Percentiles rank a stretch among this genome's conserved stretches.
phyloP scores from a whole-genome alignment of 2,797 vertebrate genomes.

The Aldrovandia affinis region DNA sequence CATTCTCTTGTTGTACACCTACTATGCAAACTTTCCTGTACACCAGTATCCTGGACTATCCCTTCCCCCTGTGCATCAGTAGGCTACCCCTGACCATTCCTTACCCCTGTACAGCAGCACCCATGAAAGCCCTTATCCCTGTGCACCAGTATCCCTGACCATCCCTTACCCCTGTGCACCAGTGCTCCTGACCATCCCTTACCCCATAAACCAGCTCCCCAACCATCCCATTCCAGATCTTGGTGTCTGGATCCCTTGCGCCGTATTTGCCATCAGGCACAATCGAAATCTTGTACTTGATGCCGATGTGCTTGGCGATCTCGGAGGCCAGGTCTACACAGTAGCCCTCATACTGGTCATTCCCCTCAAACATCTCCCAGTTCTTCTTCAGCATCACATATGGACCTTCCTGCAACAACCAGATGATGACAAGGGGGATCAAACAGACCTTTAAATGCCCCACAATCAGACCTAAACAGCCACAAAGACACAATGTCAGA shows the following conservation, averaged over 20 bases:
- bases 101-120: neutral
- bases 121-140: slow-evolving; percentile 56
- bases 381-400: slow-evolving; percentile 99
- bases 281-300: slow-evolving; percentile 97
- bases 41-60: neutral
- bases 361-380: slow-evolving; percentile 94
- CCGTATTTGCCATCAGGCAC: slow-evolving; percentile 95
- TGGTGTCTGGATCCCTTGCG: slow-evolving; percentile 94
- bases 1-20: neutral
- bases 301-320: slow-evolving; percentile 97
- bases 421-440: slow-evolving; percentile 45
- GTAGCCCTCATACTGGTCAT: slow-evolving; percentile 96
- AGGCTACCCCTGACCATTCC: no score
- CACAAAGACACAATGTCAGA: neutral
- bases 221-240: slow-evolving; percentile 98
- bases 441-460: slow-evolving; percentile 29
- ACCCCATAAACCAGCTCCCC: slow-evolving; percentile 96
- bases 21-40: neutral
- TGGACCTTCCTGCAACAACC: slow-evolving; percentile 89
- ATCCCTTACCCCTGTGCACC: neutral
- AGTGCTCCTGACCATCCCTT: slow-evolving; percentile 57
- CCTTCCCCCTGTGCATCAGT: neutral
- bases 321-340: slow-evolving; percentile 96
- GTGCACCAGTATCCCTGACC: slow-evolving; percentile 22
- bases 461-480: neutral